These are phyloP conservation scores for Monomorium pharaonis DNA, from an alignment of 1,140 invertebrate genomes.

Conservation along the genomic window DNA sequence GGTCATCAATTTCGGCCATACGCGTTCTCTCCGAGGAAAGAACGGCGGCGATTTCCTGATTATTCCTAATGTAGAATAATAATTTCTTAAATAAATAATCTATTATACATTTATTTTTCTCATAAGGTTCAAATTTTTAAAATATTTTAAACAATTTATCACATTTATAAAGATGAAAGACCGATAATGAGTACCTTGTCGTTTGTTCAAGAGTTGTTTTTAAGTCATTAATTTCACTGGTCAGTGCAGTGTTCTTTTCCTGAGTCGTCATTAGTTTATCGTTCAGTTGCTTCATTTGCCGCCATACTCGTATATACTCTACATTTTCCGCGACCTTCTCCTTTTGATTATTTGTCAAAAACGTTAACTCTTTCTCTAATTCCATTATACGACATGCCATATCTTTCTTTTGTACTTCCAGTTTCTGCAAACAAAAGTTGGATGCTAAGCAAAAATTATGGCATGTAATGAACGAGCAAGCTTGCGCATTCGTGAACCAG, in stretches of 20 bases:
- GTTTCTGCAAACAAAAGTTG: slow-evolving; percentile 69
- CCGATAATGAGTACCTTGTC: slow-evolving; percentile 68
- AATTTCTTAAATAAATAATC: background rate
- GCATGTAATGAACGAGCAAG: background rate
- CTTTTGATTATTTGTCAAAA: slow-evolving; percentile 68
- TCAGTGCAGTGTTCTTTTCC: slow-evolving; percentile 74
- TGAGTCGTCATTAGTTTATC: slow-evolving; percentile 77
- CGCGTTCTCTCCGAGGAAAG: slow-evolving; percentile 76
- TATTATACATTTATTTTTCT: background rate
- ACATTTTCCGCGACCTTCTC: slow-evolving; percentile 82
- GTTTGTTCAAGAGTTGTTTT: slow-evolving; percentile 76
- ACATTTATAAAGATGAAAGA: background rate
- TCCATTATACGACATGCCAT: slow-evolving; percentile 75
- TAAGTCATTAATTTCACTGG: slow-evolving; percentile 73
- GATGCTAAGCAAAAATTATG: slow-evolving; percentile 15
- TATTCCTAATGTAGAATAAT: slow-evolving; percentile 71
- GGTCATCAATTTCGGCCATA: slow-evolving; percentile 73
- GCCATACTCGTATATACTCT: slow-evolving; percentile 81
- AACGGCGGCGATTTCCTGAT: slow-evolving; percentile 67
- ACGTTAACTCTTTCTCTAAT: slow-evolving; percentile 77
- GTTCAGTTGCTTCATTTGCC: slow-evolving; percentile 79
- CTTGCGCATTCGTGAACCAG: background rate
- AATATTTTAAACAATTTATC: slow-evolving; percentile 3
- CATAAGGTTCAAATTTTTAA: background rate
- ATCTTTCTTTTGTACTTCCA: slow-evolving; percentile 77